Percentiles rank a stretch among this genome's conserved stretches.
These are phyloP conservation scores for Meteorus colon DNA, from an alignment of 2,888 invertebrate genomes.

Conservation along the genomic window DNA sequence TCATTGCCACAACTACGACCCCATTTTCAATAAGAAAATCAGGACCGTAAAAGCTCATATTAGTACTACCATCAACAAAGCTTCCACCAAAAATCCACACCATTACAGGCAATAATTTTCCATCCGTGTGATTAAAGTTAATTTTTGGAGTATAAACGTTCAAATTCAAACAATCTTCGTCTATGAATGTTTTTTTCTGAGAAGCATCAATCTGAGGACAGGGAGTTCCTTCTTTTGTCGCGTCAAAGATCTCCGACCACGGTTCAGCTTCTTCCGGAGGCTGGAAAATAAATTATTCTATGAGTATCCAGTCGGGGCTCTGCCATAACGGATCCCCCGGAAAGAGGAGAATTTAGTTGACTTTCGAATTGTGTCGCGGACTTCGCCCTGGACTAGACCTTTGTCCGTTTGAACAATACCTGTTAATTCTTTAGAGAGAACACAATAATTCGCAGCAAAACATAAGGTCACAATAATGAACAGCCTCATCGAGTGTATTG, in stretches of 20 bases:
- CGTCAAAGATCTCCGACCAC: constrained; percentile 46
- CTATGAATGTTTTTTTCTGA: not conserved
- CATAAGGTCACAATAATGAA: not conserved
- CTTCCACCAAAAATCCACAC: constrained; percentile 51
- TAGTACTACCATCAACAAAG: constrained; percentile 41
- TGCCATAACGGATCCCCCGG: constrained; percentile 60
- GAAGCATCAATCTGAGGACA: constrained; percentile 42
- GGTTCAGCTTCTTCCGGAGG: constrained; percentile 47
- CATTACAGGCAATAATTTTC: constrained; percentile 47
- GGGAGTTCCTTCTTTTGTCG: constrained; percentile 36
- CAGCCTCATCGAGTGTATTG: not conserved
- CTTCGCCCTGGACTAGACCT: constrained; percentile 58
- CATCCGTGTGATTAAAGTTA: constrained; percentile 10
- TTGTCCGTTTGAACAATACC: constrained; percentile 4
- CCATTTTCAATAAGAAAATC: constrained; percentile 50
- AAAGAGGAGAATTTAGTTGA: constrained; percentile 54
- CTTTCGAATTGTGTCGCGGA: constrained; percentile 50
- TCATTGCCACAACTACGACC: constrained; percentile 55
- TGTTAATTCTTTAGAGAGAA: not conserved
- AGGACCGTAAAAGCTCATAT: constrained; percentile 39
- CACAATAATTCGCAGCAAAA: not conserved
- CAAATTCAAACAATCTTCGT: constrained; percentile 50
- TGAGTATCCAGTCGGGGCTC: constrained; percentile 52
- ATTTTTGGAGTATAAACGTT: constrained; percentile 50
- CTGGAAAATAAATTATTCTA: constrained; percentile 24